phyloP scores from a whole-genome alignment of 2,113 vertebrate species.

The Trichechus manatus region DNA sequence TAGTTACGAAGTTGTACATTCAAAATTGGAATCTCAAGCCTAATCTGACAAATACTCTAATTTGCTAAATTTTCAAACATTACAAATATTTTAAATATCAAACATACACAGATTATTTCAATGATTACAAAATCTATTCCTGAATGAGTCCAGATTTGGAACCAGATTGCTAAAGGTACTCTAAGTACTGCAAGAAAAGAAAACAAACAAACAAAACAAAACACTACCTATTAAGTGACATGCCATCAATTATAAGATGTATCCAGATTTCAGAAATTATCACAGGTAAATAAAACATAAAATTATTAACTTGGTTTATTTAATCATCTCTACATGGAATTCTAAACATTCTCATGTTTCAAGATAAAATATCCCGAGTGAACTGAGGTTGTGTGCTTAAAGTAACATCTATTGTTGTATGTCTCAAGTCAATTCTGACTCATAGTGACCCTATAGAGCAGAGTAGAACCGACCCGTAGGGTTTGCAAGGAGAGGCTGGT shows the following conservation, averaged over 20 bases:
- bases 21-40: slow-evolving; percentile 25
- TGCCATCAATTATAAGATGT: neutral
- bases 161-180: neutral
- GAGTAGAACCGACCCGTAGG: too few relatives aligned
- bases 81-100: neutral
- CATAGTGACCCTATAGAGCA: too few relatives aligned
- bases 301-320: slow-evolving; percentile 1
- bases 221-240: neutral
- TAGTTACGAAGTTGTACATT: slow-evolving; percentile 12
- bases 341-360: slow-evolving; percentile 11
- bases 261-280: neutral
- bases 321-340: neutral
- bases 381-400: neutral
- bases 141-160: slow-evolving; percentile 16
- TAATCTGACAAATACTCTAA: slow-evolving; percentile 1
- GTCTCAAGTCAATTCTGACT: too few relatives aligned
- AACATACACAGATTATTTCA: slow-evolving; percentile 41
- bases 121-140: neutral
- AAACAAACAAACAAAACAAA: neutral
- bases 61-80: slow-evolving; percentile 68
- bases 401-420: neutral
- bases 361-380: neutral
- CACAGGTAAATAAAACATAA: slow-evolving; percentile 3
- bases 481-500: too few relatives aligned
- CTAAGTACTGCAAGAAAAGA: neutral